Evolutionary conservation across 2,113 vertebrate species (phyloP), one percentile per base, ranked within the genome.

Genomic region (Hemichromis elongatus): DNA sequence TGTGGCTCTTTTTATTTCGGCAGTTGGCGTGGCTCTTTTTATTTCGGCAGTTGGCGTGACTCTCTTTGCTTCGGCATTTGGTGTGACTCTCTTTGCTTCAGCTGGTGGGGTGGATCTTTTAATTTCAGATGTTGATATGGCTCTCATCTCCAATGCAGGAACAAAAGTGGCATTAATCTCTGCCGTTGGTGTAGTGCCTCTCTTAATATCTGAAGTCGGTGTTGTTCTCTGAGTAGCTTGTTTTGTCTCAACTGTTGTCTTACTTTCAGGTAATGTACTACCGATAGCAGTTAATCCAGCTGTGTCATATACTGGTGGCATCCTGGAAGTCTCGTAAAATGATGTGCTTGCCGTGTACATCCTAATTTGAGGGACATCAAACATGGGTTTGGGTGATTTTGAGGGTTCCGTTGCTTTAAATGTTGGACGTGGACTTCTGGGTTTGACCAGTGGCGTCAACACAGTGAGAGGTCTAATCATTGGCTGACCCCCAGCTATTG

Each of bases 291-390:
- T 94, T 82, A 96, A 84, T 79, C 89, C 92, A 61, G 90, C 80
- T 7, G 89, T 90, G 73, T 96, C 95, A 4, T 93, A 94, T 18
- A 95, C 91, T 2, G 95, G 94, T 40, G 94, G 87, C 14, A 91
- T 94, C 83, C 90, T 95, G 13, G 89, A 90, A 66, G 89, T 88
- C 79, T 96, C 95, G 7, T 95, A 94, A 82, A 90, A 95, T 1
- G 94, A 95, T 9, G 95, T 92, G 63, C 92, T 96, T 2, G 95
- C 94, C 1, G 96, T 96, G 85, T 96, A 96, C 89, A 93, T 93
- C 79, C 92, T 92, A 26, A 96, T 96, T 89, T 96, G 91, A 56
- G 95, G 96, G 47, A 96, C 95, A 30, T 96, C 96, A 93, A 96
- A 96, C 95, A 96, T 95, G 1, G 96, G 92, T 89, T 86, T 96